Percentiles rank a stretch among this genome's conserved stretches.
Conservation (phyloP, 2,888 invertebrate species). For the Netelia melanura region DNA sequence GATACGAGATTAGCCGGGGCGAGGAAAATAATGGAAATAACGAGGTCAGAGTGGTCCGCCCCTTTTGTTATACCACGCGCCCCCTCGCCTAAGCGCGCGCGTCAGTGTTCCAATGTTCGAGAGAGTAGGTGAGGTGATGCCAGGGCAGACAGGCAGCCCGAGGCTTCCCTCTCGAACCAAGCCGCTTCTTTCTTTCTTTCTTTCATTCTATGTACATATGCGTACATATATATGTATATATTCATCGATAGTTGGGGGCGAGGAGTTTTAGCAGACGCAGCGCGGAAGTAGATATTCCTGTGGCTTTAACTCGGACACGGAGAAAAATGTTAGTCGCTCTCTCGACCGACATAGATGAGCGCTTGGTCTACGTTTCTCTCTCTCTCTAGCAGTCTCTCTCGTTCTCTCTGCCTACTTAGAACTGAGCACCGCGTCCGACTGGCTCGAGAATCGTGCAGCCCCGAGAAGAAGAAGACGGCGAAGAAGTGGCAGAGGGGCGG, state of each 20-base stretch:
- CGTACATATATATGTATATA: slow-evolving; percentile 1
- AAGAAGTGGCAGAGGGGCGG: slow-evolving; percentile 23
- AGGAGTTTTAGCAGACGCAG: slow-evolving; percentile 42
- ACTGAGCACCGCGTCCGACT: slow-evolving; percentile 27
- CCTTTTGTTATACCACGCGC: slow-evolving; percentile 66
- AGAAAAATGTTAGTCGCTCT: slow-evolving; percentile 57
- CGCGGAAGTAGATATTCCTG: slow-evolving; percentile 65
- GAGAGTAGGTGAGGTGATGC: slow-evolving; percentile 60
- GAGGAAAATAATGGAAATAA: slow-evolving; percentile 78
- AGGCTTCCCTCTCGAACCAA: slow-evolving; percentile 42
- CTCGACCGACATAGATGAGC: slow-evolving; percentile 40
- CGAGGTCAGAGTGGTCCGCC: slow-evolving; percentile 74
- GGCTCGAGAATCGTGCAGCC: slow-evolving; percentile 61
- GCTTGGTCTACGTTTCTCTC: slow-evolving; percentile 4
- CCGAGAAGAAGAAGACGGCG: slow-evolving; percentile 60
- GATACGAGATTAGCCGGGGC: slow-evolving; percentile 72
- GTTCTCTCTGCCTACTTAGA: slow-evolving; percentile 44
- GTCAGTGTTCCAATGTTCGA: slow-evolving; percentile 53
- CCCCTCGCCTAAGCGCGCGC: slow-evolving; percentile 62
- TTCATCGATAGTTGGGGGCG: not conserved
- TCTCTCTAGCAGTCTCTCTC: no score
- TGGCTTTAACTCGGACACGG: slow-evolving; percentile 43
- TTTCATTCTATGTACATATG: slow-evolving; percentile 5
- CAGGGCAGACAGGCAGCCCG: slow-evolving; percentile 57
- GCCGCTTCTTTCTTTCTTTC: slow-evolving; percentile 35